Conservation (phyloP, 2,113 vertebrate species). For the Amphiprion percula region DNA sequence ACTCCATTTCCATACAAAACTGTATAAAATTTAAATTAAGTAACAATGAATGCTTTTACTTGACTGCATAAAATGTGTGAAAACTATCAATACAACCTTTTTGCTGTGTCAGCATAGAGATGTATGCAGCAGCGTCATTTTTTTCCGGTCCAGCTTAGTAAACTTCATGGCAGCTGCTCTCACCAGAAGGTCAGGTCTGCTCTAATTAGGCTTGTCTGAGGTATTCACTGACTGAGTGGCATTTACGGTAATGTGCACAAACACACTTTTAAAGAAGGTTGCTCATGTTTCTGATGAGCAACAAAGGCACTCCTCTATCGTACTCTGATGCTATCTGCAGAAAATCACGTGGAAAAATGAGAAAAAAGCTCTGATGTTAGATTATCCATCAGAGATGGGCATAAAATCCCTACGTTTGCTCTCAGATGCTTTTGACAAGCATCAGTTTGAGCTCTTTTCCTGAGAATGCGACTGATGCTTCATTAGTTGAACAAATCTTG, state of each 20-base stretch:
- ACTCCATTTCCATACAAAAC: constrained; percentile 55
- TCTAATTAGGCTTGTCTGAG: constrained; percentile 48
- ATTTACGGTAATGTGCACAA: neutral
- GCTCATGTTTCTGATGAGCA: neutral
- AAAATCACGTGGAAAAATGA: neutral
- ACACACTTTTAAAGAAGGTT: neutral
- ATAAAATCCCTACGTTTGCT: neutral
- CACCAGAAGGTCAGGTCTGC: constrained; percentile 8
- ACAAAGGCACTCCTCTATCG: constrained; percentile 17
- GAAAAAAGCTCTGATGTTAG: neutral
- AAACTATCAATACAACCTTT: neutral
- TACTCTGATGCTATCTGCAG: constrained; percentile 8
- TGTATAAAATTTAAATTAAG: constrained; percentile 73
- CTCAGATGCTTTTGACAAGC: neutral
- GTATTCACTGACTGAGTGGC: constrained; percentile 51
- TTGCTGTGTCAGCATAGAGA: neutral
- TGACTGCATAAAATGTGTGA: constrained; percentile 11
- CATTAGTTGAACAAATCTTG: neutral
- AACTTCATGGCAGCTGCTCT: constrained; percentile 1
- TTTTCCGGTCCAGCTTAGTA: constrained; percentile 9
- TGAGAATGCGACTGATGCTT: constrained; percentile 35
- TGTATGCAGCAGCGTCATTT: constrained; percentile 9
- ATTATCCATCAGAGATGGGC: too few species aligned
- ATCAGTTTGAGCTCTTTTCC: constrained; percentile 25
- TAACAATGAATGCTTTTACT: neutral